A percentile compares a stretch with the other conserved stretches of the same genome.
phyloP scores from a whole-genome alignment of 2,888 invertebrate genomes.

The Pelosia muscerda region DNA sequence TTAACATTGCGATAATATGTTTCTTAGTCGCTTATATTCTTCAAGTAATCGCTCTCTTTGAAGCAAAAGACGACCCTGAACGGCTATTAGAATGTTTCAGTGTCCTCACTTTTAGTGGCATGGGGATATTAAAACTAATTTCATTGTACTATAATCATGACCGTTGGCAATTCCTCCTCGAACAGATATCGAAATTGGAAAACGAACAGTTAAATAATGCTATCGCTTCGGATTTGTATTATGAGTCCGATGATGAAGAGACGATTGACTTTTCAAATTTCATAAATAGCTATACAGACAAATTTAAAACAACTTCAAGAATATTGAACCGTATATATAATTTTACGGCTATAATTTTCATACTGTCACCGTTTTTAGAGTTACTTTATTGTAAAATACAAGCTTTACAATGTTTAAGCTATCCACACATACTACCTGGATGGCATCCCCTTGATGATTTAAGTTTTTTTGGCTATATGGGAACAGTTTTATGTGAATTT shows the following conservation, averaged over 20 bases:
- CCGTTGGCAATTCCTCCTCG: conserved; percentile 62
- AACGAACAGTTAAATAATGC: conserved; percentile 46
- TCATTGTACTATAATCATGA: conserved; percentile 55
- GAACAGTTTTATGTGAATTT: conserved; percentile 60
- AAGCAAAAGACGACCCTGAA: conserved; percentile 58
- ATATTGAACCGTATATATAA: conserved; percentile 63
- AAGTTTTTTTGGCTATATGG: conserved; percentile 56
- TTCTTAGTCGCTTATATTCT: conserved; percentile 56
- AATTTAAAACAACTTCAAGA: conserved; percentile 54
- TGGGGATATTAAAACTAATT: conserved; percentile 69
- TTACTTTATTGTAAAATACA: conserved; percentile 48
- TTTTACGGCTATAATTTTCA: conserved; percentile 62
- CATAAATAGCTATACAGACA: conserved; percentile 59
- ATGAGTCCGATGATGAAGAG: conserved; percentile 49
- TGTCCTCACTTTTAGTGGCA: conserved; percentile 67
- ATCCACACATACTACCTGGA: conserved; percentile 71
- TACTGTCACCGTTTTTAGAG: conserved; percentile 71
- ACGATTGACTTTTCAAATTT: conserved; percentile 35
- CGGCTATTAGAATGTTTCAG: conserved; percentile 72
- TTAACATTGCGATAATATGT: conserved; percentile 54
- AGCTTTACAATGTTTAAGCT: conserved; percentile 36
- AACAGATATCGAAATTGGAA: conserved; percentile 60
- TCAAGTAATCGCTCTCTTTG: conserved; percentile 60
- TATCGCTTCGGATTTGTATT: conserved; percentile 49
- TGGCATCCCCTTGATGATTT: conserved; percentile 66